These are phyloP conservation scores for Noctua janthina DNA, from an alignment of 2,888 invertebrate species.

Conservation along the genomic window DNA sequence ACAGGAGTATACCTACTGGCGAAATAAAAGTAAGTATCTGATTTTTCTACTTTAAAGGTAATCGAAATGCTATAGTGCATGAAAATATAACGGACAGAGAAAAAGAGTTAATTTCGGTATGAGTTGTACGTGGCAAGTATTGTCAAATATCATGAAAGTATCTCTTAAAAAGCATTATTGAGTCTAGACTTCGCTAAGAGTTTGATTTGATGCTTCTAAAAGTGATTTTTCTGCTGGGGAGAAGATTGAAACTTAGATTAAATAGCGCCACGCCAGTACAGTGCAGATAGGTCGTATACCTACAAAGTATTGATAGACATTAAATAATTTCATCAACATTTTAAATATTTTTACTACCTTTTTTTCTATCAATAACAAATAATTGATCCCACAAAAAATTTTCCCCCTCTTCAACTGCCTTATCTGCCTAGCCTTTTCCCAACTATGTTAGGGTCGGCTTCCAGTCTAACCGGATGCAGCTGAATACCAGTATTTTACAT, in stretches of 20 bases:
- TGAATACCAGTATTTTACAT: no score
- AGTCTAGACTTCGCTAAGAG: conserved; percentile 13
- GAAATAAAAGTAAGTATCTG: neutral
- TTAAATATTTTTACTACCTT: neutral
- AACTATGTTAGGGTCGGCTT: no score
- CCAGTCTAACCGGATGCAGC: no score
- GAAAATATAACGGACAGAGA: neutral
- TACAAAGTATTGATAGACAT: neutral
- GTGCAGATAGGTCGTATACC: neutral
- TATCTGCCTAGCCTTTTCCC: no score
- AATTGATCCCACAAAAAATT: neutral
- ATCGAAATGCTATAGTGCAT: neutral
- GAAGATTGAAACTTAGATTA: conserved; percentile 7
- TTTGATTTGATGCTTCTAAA: neutral
- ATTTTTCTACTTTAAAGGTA: neutral
- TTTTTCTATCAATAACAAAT: neutral
- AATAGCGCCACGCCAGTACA: neutral
- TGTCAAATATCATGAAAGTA: neutral
- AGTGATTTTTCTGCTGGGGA: neutral
- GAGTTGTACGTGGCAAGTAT: neutral
- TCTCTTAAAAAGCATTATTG: neutral
- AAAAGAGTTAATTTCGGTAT: neutral
- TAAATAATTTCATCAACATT: neutral
- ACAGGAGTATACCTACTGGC: neutral
- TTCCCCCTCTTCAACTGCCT: neutral